phyloP scores from a whole-genome alignment of 2,888 invertebrate species.

The Drosophila macrothrix region DNA sequence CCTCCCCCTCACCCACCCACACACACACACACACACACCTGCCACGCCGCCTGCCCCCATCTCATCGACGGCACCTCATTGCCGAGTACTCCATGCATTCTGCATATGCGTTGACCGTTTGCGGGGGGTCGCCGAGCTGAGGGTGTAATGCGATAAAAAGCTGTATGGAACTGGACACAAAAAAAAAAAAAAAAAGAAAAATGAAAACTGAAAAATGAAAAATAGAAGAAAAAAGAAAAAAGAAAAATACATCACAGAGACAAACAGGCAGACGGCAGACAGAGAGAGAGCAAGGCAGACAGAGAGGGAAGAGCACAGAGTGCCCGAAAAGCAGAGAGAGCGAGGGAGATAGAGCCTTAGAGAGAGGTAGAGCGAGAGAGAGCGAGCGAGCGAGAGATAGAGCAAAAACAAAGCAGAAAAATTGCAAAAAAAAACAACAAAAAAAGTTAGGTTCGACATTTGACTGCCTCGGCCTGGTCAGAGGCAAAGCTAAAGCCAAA shows the following conservation, averaged over 20 bases:
- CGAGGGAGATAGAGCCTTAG: background rate
- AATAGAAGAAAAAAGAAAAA: no score
- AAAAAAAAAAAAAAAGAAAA: conserved; percentile 8
- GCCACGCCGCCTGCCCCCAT: background rate
- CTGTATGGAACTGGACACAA: conserved; percentile 48
- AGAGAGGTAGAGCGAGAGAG: background rate
- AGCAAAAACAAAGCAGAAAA: conserved; percentile 11
- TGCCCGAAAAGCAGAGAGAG: background rate
- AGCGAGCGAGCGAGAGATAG: background rate
- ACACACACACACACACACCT: background rate
- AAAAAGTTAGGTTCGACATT: conserved; percentile 73
- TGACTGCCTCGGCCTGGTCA: conserved; percentile 61
- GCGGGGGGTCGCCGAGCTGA: conserved; percentile 4
- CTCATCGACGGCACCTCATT: background rate
- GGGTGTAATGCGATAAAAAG: conserved; percentile 63
- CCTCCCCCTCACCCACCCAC: no score
- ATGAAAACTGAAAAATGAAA: conserved; percentile 6
- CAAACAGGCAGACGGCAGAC: conserved; percentile 2
- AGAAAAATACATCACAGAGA: conserved; percentile 25
- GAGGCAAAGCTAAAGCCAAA: conserved; percentile 41
- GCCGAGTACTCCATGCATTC: conserved; percentile 20
- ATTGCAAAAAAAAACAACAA: background rate
- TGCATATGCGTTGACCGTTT: conserved; percentile 55
- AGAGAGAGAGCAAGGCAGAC: no score
- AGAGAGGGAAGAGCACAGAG: conserved; percentile 6